Evolutionary conservation across 35 echinoderm and acorn worm species (phyloP).

Genomic region (Hemicentrotus pulcherrimus): DNA sequence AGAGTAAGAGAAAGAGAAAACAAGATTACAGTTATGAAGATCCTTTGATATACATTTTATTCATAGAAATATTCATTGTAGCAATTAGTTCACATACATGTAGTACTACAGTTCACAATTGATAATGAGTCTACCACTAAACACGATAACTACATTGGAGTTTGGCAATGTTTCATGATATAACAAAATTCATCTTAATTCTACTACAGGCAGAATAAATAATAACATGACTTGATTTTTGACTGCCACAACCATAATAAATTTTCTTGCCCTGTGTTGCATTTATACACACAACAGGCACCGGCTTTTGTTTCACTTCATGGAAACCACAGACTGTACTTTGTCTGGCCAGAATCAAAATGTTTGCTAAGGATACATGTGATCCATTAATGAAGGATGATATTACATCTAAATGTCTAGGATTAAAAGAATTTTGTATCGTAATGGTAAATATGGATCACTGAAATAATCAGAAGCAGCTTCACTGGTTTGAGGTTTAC

Average conservation of each 20-base stretch:
- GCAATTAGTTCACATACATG: neutral
- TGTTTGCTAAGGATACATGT: neutral
- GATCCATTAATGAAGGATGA: neutral
- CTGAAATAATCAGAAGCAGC: neutral
- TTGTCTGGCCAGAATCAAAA: neutral
- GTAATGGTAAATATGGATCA: neutral
- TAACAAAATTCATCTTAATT: neutral
- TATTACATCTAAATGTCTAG: neutral
- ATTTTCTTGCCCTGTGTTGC: neutral
- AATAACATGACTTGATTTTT: neutral
- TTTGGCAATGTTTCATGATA: neutral
- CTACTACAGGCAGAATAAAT: neutral
- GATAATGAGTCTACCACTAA: neutral
- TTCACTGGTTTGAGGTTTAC: neutral
- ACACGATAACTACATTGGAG: neutral
- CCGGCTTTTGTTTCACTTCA: neutral
- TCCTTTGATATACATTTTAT: neutral
- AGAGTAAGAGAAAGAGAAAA: too few relatives aligned
- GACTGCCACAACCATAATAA: neutral
- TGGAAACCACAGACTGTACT: neutral
- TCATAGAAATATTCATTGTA: neutral
- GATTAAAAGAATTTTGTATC: neutral
- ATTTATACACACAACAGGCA: neutral
- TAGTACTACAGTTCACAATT: neutral
- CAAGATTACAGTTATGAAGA: neutral